Percentiles rank a stretch among this genome's conserved stretches.
phyloP scores from a whole-genome alignment of 2,113 vertebrate genomes.

The Herpailurus yagouaroundi region DNA sequence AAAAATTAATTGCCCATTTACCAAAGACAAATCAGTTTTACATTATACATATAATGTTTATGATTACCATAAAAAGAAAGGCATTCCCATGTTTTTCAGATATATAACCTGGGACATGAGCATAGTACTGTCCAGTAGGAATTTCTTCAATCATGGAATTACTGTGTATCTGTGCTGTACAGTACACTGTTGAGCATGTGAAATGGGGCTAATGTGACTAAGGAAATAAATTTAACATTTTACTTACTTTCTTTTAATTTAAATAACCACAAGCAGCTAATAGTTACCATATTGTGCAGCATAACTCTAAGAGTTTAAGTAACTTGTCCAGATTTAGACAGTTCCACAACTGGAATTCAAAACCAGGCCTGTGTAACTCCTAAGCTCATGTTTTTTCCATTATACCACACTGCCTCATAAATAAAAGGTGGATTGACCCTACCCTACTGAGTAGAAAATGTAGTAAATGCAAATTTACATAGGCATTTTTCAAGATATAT shows the following conservation, averaged over 20 bases:
- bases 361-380: background rate
- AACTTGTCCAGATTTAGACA: background rate
- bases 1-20: conserved; percentile 7
- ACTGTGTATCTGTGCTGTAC: background rate
- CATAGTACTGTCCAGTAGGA: background rate
- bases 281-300: background rate
- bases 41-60: background rate
- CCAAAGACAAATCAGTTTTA: background rate
- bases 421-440: background rate
- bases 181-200: background rate
- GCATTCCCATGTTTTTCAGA: background rate
- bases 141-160: background rate
- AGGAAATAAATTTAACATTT: background rate
- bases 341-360: background rate
- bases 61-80: background rate
- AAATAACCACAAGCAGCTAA: background rate
- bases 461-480: background rate
- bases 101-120: background rate
- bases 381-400: background rate
- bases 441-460: background rate
- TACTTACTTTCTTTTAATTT: background rate
- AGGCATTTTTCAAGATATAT: background rate
- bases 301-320: background rate
- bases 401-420: background rate
- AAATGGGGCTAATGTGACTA: background rate